Conservation (phyloP, 2,113 vertebrate genomes). For the Redunca redunca region DNA sequence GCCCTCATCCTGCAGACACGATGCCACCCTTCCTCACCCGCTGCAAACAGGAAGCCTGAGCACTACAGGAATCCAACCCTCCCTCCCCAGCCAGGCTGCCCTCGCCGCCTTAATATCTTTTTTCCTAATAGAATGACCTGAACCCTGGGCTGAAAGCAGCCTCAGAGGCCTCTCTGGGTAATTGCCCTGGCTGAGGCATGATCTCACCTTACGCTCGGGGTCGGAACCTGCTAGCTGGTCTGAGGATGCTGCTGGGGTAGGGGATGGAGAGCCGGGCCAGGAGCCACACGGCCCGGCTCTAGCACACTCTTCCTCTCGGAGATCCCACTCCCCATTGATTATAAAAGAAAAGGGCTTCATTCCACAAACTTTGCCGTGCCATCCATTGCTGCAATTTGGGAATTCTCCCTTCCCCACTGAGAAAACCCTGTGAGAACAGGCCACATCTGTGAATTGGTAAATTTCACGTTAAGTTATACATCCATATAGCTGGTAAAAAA, state of each 20-base stretch:
- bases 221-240: neutral
- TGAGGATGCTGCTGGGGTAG: neutral
- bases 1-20: neutral
- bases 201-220: rapidly evolving
- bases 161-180: neutral
- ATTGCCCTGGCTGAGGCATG: rapidly evolving
- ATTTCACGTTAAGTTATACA: neutral
- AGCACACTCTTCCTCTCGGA: neutral
- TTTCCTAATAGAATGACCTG: neutral
- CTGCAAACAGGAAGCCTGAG: neutral
- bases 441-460: neutral
- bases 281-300: rapidly evolving
- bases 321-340: neutral
- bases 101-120: neutral
- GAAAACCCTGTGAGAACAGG: neutral
- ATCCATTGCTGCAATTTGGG: neutral
- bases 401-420: no score
- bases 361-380: rapidly evolving
- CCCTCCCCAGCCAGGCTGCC: rapidly evolving
- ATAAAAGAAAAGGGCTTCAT: neutral
- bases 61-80: rapidly evolving
- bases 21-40: neutral
- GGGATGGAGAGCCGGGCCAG: no score
- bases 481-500: neutral
- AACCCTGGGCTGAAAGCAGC: neutral